phyloP scores from a whole-genome alignment of 2,113 vertebrate species.

The Penelope pileata region DNA sequence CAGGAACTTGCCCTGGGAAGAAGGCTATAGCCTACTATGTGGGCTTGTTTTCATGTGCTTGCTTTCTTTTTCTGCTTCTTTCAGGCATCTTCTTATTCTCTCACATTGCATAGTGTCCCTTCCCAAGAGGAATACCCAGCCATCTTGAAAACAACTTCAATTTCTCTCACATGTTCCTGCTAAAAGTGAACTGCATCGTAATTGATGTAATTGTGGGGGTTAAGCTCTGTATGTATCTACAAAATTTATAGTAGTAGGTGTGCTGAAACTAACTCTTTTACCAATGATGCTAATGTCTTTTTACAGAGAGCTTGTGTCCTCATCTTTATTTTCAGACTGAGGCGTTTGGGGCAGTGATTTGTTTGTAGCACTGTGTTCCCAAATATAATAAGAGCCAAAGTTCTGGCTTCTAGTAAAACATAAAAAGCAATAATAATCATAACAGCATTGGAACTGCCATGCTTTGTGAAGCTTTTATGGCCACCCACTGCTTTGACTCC shows the following conservation, averaged over 20 bases:
- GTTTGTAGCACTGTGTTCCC: neutral
- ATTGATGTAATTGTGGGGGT: neutral
- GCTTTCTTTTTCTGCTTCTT: neutral
- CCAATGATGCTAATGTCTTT: accelerated
- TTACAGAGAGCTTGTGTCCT: neutral
- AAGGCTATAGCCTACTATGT: neutral
- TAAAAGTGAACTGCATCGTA: neutral
- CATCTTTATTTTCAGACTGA: neutral
- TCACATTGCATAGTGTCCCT: neutral
- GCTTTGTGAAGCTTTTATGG: neutral
- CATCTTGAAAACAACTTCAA: neutral
- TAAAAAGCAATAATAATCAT: too few species aligned
- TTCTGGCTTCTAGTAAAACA: neutral
- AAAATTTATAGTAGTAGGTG: neutral
- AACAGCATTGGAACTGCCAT: neutral
- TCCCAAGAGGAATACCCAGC: neutral
- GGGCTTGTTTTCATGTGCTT: neutral
- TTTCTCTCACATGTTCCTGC: neutral
- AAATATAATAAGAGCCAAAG: neutral
- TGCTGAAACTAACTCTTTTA: neutral
- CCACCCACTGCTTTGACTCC: neutral
- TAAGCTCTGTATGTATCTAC: neutral
- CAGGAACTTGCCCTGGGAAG: neutral
- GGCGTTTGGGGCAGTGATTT: neutral
- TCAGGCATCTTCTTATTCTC: neutral